Evolutionary conservation across 2,888 invertebrate species (phyloP).

Genomic region (Mimumesa dahlbomi): DNA sequence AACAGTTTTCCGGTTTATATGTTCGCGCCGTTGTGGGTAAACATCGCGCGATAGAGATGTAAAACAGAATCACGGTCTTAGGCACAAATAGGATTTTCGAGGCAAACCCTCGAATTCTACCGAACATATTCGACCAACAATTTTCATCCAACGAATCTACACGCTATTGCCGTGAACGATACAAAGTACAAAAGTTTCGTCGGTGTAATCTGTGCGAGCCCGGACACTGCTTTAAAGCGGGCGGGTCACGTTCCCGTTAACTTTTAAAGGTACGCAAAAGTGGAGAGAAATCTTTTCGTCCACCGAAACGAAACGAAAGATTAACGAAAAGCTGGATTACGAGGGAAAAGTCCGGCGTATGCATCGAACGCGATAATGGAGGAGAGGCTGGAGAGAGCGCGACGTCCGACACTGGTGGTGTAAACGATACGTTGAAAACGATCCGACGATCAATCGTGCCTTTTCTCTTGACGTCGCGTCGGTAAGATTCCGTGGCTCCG

Average conservation of each 20-base stretch:
- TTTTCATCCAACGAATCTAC: too few relatives aligned
- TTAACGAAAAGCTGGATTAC: too few relatives aligned
- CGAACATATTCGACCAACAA: background rate
- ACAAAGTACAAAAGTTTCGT: too few relatives aligned
- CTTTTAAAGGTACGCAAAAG: too few relatives aligned
- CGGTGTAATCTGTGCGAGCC: too few relatives aligned
- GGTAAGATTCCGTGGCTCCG: constrained; percentile 1
- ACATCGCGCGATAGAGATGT: constrained; percentile 17
- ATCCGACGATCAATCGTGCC: constrained; percentile 49
- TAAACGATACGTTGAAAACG: constrained; percentile 49
- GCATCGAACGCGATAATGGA: too few relatives aligned
- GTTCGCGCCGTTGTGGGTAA: constrained; percentile 30
- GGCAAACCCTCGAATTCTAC: background rate
- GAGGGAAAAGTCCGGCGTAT: too few relatives aligned
- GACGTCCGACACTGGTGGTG: background rate
- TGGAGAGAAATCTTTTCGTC: too few relatives aligned
- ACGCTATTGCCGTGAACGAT: too few relatives aligned
- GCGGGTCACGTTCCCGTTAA: too few relatives aligned
- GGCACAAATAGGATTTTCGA: background rate
- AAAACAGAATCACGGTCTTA: background rate
- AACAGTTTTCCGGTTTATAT: constrained; percentile 39
- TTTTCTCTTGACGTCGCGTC: constrained; percentile 15
- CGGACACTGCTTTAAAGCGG: too few relatives aligned
- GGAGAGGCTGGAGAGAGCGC: background rate
- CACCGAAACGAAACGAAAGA: too few relatives aligned